A percentile compares a stretch with the other conserved stretches of the same genome.
Evolutionary conservation across 2,888 invertebrate genomes (phyloP).

Genomic region (Lasioglossum calceatum): DNA sequence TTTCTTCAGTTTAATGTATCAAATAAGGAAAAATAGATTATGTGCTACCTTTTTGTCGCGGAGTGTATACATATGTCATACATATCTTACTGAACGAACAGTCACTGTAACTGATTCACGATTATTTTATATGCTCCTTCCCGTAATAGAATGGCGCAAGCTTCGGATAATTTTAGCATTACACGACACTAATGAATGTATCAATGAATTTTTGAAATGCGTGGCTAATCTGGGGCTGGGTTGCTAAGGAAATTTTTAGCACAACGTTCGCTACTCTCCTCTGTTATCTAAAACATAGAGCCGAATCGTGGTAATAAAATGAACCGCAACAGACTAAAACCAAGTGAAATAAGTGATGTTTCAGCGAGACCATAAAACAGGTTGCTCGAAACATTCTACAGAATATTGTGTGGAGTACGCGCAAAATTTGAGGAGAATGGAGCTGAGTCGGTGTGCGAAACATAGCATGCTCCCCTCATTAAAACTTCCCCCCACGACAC

Average conservation of each 20-base stretch:
- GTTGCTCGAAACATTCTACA: background rate
- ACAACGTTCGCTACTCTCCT: background rate
- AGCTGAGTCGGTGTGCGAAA: background rate
- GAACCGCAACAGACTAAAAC: background rate
- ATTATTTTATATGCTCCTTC: no score
- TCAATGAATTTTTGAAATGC: background rate
- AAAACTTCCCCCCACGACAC: conserved; percentile 25
- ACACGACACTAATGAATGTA: no score
- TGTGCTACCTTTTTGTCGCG: no score
- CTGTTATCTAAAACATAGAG: background rate
- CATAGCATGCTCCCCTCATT: background rate
- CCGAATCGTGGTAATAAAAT: background rate
- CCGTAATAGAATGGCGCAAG: no score
- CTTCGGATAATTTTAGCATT: no score
- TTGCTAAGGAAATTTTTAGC: background rate
- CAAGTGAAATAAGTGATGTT: background rate
- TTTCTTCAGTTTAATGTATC: no score
- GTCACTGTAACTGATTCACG: background rate
- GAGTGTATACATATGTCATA: no score
- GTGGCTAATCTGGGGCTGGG: background rate
- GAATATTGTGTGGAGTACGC: background rate
- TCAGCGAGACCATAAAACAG: background rate
- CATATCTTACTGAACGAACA: no score
- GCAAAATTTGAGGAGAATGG: background rate
- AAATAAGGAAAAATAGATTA: no score